A percentile compares a stretch with the other conserved stretches of the same genome.
Conservation (phyloP, 1,140 invertebrate genomes). For the Nixonia krombeini region DNA sequence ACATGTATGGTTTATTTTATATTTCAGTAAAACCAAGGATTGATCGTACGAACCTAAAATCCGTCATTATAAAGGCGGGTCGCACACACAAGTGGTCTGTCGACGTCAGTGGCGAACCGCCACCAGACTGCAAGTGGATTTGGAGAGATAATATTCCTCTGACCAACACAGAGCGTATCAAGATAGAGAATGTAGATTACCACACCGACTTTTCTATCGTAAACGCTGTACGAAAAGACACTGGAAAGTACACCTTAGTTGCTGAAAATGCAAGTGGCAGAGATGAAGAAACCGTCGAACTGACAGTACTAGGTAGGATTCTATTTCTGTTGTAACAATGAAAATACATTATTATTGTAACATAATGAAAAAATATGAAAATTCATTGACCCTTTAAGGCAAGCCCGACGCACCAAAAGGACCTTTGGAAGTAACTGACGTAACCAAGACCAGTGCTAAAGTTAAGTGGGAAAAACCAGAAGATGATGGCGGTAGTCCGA, state of each 20-base stretch:
- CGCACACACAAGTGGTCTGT: constrained; percentile 94
- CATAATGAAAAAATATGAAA: no score
- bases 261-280: constrained; percentile 92
- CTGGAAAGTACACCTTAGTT: constrained; percentile 90
- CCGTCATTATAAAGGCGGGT: constrained; percentile 88
- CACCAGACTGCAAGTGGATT: constrained; percentile 88
- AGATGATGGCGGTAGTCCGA: constrained; percentile 97
- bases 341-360: no score
- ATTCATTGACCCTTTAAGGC: no score
- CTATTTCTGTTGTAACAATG: no score
- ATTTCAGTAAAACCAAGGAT: constrained; percentile 90
- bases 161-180: constrained; percentile 86
- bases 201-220: constrained; percentile 90
- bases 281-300: constrained; percentile 90
- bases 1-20: no score
- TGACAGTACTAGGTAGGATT: constrained; percentile 87
- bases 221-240: constrained; percentile 88
- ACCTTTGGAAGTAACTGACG: constrained; percentile 92
- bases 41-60: constrained; percentile 90
- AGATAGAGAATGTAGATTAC: constrained; percentile 92
- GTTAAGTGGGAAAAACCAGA: constrained; percentile 97
- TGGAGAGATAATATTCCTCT: constrained; percentile 88
- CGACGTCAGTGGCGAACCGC: constrained; percentile 90
- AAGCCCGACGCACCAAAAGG: constrained; percentile 89
- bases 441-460: constrained; percentile 92